Evolutionary conservation across 2,797 vertebrate genomes (phyloP), one percentile per base, ranked within the genome.

Genomic region (Danio albolineatus): DNA sequence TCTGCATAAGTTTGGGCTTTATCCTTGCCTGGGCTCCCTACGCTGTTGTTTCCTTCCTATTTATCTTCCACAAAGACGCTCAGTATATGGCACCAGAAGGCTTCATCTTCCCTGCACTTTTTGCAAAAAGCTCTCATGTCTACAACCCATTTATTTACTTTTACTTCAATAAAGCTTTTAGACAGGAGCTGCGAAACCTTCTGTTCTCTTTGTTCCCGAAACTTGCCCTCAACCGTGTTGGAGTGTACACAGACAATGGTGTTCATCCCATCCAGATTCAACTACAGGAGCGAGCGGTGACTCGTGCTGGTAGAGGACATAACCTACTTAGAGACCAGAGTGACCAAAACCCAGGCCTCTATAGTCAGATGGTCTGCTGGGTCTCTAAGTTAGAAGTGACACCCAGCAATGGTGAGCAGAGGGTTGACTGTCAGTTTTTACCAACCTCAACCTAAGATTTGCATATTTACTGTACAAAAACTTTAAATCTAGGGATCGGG

Each of bases 91-190:
- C 87, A 14, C 90, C 85, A 0, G 85, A 75, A 62, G 90, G 89
- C 43, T 93, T 91, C 0, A 85, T 92, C 5, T 90, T 93, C 28
- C 91, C 91, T 0, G 87, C 91, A 0, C 89, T 93, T 28, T 93
- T 93, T 0, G 91, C 91, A 83, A 93, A 93, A 80, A 92, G 90
- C 83, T 93, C 91, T 56, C 92, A 92, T 77, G 10, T 93, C 84
- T 93, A 93, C 90, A 93, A 92, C 85, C 92, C 92, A 0, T 85
- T 93, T 75, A 92, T 93, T 80, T 93, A 93, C 85, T 93, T 93
- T 86, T 93, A 90, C 87, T 93, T 93, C 51, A 93, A 93, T 86
- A 90, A 86, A 82, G 87, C 85, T 10, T 93, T 92, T 71, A 84
- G 89, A 71, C 77, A 60, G 67, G 91, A 93, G 83, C 85, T 93